Evolutionary conservation across 1,140 invertebrate genomes (phyloP), one percentile per base, ranked within the genome.

Genomic region (Subanguina moxae): DNA sequence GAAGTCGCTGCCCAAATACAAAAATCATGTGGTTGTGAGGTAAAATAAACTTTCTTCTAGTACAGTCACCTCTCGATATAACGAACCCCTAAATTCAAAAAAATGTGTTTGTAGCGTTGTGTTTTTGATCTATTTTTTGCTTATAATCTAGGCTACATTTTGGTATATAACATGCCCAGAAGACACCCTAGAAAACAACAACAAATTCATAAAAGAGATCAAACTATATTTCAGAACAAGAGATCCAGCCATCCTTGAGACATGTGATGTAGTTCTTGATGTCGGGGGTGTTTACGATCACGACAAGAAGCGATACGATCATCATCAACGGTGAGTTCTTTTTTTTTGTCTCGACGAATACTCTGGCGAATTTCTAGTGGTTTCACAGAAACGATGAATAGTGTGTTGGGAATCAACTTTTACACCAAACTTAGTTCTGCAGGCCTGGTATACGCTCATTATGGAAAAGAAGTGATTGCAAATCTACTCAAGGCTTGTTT

Each of bases 231-330:
- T 74, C 27, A 87, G 87, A 81, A 87, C 88, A 8, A 80, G 90
- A 61, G 86, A 90, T 80, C 74, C 82, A n/a, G 76, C 80, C 28
- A 68, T 90, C 69, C 85, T 97, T 48, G 86, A 89, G 15, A 87
- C 87, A 5, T 97, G 93, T 86, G 91, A 96, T 82, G 89, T 97
- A 74, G 91, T 98, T 23, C 89, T 99, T 3, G 95, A 99, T 86
- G 94, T 98, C 28, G 95, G 95, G n/a, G 89, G 87, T 7, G 87
- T 88, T 19, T 98, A 90, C 84, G 87, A 97, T 85, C 89, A 88
- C 58, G 81, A 84, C 1, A 89, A 80, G 57, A 86, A 90, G 68
- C 86, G 90, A 76, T 98, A 90, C 85, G 95, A 98, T 85, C 95
- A 98, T 85, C 95, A 98, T 83, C 94, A 97, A 84, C 88, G 88